phyloP scores from a whole-genome alignment of 1,140 invertebrate genomes.

The Aphis gossypii region DNA sequence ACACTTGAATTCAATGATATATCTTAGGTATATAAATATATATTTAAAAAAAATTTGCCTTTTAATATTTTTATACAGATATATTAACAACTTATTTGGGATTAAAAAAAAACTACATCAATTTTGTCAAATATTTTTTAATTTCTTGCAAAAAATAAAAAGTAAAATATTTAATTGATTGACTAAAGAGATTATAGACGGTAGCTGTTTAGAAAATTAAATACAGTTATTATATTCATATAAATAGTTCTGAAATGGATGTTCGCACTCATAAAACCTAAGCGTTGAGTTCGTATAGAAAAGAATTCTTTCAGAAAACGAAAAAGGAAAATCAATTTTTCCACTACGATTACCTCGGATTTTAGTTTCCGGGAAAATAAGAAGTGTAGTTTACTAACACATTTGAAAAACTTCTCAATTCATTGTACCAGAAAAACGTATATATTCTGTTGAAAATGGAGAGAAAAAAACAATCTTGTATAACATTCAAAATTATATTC shows the following conservation, averaged over 20 bases:
- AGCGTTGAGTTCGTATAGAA: background rate
- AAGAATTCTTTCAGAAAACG: background rate
- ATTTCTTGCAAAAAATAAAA: background rate
- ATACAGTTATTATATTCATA: background rate
- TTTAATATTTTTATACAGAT: too few relatives aligned
- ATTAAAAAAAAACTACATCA: too few relatives aligned
- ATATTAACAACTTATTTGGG: too few relatives aligned
- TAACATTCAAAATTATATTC: background rate
- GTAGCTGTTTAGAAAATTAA: background rate
- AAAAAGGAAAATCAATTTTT: conserved; percentile 36
- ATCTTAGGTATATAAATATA: too few relatives aligned
- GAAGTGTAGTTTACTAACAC: background rate
- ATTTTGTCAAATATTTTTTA: too few relatives aligned
- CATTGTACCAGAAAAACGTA: conserved; percentile 45
- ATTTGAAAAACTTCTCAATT: conserved; percentile 27
- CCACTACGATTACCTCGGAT: conserved; percentile 28
- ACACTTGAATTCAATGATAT: too few relatives aligned
- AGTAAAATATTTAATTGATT: background rate
- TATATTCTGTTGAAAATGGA: background rate
- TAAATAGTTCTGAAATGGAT: background rate
- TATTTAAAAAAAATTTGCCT: too few relatives aligned
- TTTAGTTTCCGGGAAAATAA: conserved; percentile 32
- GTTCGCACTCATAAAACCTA: background rate
- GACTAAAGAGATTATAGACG: background rate
- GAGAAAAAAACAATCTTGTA: conserved; percentile 1